Evolutionary conservation across 2,888 invertebrate genomes (phyloP).

Genomic region (Aphidoletes aphidimyza): DNA sequence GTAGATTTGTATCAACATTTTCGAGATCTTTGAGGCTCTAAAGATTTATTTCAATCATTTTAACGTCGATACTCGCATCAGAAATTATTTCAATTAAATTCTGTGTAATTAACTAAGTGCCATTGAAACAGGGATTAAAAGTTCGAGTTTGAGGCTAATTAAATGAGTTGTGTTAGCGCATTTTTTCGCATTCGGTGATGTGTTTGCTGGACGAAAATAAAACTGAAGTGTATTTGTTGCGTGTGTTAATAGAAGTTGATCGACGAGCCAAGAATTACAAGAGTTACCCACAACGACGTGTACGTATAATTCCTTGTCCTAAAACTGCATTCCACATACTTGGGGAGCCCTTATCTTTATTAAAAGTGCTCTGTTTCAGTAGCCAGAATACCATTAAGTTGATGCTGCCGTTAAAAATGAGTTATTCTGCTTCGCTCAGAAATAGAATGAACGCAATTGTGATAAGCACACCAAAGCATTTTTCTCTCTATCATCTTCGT

Average conservation of each 20-base stretch:
- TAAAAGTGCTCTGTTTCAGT: no score
- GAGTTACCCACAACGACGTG: neutral
- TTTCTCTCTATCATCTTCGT: neutral
- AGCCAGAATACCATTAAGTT: neutral
- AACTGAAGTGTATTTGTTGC: constrained; percentile 48
- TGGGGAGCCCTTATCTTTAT: neutral
- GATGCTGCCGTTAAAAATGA: neutral
- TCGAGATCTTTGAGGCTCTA: no score
- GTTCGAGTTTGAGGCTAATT: neutral
- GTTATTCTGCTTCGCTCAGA: neutral
- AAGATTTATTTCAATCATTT: no score
- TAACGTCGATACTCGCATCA: neutral
- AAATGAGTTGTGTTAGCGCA: neutral
- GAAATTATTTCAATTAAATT: neutral
- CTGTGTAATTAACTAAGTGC: neutral
- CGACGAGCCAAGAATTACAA: neutral
- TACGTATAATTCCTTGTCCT: neutral
- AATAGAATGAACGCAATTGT: constrained; percentile 1
- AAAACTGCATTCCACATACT: neutral
- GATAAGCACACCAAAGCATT: neutral
- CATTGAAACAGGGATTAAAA: neutral
- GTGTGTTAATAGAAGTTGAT: constrained; percentile 26
- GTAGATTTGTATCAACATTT: no score
- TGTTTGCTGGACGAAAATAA: constrained; percentile 49
- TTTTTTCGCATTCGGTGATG: constrained; percentile 11